These are phyloP conservation scores for Melopsittacus undulatus DNA, from an alignment of 2,797 vertebrate genomes.

Conservation along the genomic window DNA sequence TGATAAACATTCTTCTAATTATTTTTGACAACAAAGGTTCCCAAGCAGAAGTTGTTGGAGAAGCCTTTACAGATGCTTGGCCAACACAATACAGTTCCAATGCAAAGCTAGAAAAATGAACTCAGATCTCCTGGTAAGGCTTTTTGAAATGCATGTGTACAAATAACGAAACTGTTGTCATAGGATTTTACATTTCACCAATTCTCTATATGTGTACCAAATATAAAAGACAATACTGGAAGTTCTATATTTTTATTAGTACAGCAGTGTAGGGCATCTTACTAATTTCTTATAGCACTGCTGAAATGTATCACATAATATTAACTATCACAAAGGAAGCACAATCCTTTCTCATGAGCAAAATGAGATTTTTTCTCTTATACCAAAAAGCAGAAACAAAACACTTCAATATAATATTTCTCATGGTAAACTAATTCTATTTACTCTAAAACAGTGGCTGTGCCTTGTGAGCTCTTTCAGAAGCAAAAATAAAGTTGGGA, in stretches of 20 bases:
- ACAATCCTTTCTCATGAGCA: not conserved
- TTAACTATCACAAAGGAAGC: not conserved
- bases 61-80: not conserved
- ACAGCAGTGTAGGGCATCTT: not conserved
- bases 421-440: not conserved
- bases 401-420: not conserved
- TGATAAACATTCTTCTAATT: not conserved
- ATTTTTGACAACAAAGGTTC: not conserved
- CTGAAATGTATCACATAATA: not conserved
- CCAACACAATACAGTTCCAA: not conserved
- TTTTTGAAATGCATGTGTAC: fast-evolving
- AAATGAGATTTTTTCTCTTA: not conserved
- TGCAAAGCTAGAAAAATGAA: not conserved
- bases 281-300: not conserved
- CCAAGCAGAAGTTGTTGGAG: not conserved
- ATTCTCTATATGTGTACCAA: not conserved
- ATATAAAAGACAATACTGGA: not conserved
- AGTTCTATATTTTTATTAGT: not conserved
- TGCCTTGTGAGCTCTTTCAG: not conserved
- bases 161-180: not conserved
- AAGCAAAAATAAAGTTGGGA: not conserved
- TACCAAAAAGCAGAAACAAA: not conserved
- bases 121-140: not conserved
- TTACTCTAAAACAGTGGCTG: not conserved
- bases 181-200: not conserved